Evolutionary conservation across 2,113 vertebrate species (phyloP).

Genomic region (Chroicocephalus ridibundus): DNA sequence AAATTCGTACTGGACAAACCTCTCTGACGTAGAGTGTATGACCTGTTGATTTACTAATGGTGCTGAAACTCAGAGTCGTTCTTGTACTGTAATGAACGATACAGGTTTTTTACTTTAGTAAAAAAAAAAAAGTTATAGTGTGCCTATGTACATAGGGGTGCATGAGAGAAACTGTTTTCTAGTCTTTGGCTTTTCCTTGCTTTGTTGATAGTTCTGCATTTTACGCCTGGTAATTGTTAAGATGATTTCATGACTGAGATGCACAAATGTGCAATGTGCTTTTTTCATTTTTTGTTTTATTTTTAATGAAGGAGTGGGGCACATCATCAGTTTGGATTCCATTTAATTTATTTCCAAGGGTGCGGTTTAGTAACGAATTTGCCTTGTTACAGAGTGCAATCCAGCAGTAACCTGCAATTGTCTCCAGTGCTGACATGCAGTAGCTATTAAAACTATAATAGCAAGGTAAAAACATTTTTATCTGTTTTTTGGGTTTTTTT

Average conservation of each 20-base stretch:
- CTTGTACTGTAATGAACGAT: background rate
- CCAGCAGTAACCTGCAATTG: background rate
- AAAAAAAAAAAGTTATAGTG: background rate
- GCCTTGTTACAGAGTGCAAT: background rate
- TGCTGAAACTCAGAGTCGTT: background rate
- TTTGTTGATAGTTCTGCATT: background rate
- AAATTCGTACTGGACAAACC: background rate
- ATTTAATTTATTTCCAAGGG: background rate
- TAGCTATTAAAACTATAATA: background rate
- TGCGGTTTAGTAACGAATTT: background rate
- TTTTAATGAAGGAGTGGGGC: background rate
- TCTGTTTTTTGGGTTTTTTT: background rate
- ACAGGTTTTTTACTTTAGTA: rapidly evolving
- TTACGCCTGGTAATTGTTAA: background rate
- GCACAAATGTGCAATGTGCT: background rate
- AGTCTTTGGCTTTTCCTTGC: background rate
- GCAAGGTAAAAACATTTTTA: background rate
- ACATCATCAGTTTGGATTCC: background rate
- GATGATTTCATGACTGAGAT: background rate
- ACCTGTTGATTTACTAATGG: background rate
- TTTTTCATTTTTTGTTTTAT: background rate
- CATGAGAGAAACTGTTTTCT: background rate
- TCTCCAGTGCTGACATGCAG: background rate
- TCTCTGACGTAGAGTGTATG: background rate
- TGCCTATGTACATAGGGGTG: background rate